Evolutionary conservation across 1,140 invertebrate species (phyloP), one percentile per base, ranked within the genome.

Genomic region (Bombus waltoni): DNA sequence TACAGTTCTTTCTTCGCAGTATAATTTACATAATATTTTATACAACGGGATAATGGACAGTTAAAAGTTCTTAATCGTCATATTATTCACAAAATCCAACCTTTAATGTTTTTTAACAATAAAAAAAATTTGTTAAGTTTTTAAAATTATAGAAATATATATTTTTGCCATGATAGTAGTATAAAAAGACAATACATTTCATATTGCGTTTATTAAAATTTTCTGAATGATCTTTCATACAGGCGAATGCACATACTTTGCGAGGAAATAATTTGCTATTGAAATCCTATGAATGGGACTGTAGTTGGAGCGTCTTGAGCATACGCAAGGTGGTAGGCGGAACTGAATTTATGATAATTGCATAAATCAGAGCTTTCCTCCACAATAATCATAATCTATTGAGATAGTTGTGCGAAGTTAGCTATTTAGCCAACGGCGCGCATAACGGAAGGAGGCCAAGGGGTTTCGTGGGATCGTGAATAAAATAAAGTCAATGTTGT

Each of bases 371-470:
- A 94, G 94, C 94, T 94, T 95, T 94, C 94, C 94, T 95, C 93
- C 93, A 94, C 94, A 95, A 95, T 94, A 94, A 95, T 95, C 94
- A 94, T 95, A 95, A 95, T 94, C 94, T 95, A 95, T 95, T 94
- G 94, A 93, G 94, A 95, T 95, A 95, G 94, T 94, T 95, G 94
- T 90, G 89, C 92, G 89, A 94, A 95, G 94, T 95, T 94, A 94
- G 94, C 94, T 95, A 94, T 95, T 95, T 95, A 95, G 93, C 94
- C 93, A 91, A 93, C 92, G 94, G 94, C 92, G 91, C 93, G 92
- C 87, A 91, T 90, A 90, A 86, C 92, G 90, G 88, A 76, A 87
- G 57, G 53, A 86, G 89, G 68, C 78, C 28, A 90, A 92, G 89
- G 90, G 91, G 85, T 92, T 93, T 81, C 85, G 83, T 83, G 86